Evolutionary conservation across 2,888 invertebrate genomes (phyloP).

Genomic region (Caenorhabditis parvicauda): DNA sequence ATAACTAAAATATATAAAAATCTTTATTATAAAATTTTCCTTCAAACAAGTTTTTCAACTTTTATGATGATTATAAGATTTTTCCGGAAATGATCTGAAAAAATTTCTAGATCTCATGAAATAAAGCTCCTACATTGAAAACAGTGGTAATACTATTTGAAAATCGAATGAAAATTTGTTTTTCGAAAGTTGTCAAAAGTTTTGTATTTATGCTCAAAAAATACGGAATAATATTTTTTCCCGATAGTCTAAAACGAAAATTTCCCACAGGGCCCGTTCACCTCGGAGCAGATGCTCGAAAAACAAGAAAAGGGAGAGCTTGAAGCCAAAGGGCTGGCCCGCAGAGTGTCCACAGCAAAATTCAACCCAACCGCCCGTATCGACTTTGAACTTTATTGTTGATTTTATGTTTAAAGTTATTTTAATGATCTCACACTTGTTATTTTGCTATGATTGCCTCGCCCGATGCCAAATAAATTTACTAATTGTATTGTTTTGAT

Average conservation of each 20-base stretch:
- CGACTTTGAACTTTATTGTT: constrained; percentile 52
- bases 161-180: no score
- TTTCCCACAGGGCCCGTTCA: constrained; percentile 36
- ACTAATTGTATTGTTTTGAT: no score
- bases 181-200: not conserved
- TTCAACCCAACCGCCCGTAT: constrained; percentile 51
- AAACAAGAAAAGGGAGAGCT: constrained; percentile 32
- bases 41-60: constrained; percentile 2
- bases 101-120: no score
- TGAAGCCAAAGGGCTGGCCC: constrained; percentile 35
- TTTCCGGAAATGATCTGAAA: not conserved
- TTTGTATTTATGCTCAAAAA: no score
- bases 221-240: not conserved
- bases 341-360: constrained; percentile 35
- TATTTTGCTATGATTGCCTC: constrained; percentile 4
- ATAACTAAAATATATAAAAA: not conserved
- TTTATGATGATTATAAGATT: not conserved
- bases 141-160: no score
- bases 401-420: not conserved
- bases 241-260: not conserved
- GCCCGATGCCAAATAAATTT: no score
- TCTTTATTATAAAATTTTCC: no score
- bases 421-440: not conserved
- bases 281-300: constrained; percentile 33
- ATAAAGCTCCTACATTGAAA: no score